Base-by-base conservation (phyloP, 2,113 vertebrate species). In the Phyllopteryx taeniolatus region DNA sequence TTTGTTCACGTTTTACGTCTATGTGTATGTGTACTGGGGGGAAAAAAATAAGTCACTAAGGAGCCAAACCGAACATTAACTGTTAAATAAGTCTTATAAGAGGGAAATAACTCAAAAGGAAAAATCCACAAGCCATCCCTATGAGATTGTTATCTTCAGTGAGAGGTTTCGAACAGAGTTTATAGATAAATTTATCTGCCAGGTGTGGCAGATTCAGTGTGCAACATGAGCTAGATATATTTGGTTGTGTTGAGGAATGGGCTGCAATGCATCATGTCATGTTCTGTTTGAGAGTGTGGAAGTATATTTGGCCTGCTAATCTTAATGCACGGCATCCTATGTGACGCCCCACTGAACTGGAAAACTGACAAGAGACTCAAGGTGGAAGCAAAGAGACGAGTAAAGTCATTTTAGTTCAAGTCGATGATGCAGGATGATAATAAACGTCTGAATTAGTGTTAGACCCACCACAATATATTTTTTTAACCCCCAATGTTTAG, bases 241-340 rank as follows among this genome's bases (percentile, higher is more conserved):
- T 79, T 86, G 76, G 78, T 47, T 1, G 8, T 57, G 69, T 22
- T 31, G 67, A 74, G 8, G 35, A 69, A 77, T 59, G 76, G 72
- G 67, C 57, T 63, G 54, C n/a, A 47, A 49, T 53, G 78, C 31
- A 61, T 61, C 57, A 44, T 19, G 43, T 22, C 49, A 73, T 46
- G 59, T 70, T 71, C 49, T 53, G 57, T 74, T 78, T 14, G 46
- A 57, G 31, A 35, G 57, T 3, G 57, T 5, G 10, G 20, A 65
- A 42, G 74, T 85, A 82, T 81, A 79, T 84, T 80, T 81, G 72
- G 78, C 68, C 69, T 4, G 42, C 62, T 82, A 76, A 79, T 78
- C 81, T 76, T 76, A 6, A 0, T 39, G 56, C 68, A 85, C 66
- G 33, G 49, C 14, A 22, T 53, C 61, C 10, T 71, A 46, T 42